Conservation (phyloP, 1,140 invertebrate species). For the Bombus waltoni region DNA sequence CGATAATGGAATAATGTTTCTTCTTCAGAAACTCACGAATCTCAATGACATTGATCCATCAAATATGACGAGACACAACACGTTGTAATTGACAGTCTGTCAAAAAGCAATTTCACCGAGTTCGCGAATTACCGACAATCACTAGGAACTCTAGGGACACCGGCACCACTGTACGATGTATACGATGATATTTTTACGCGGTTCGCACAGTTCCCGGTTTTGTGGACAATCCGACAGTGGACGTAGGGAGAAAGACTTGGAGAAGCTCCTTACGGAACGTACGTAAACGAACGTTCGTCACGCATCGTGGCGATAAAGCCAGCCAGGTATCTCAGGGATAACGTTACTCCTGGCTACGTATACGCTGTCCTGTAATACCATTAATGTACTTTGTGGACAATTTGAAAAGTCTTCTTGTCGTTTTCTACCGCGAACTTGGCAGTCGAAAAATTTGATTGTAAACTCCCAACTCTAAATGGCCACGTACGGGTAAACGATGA, state of each 20-base stretch:
- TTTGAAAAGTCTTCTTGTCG: no score
- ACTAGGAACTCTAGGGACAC: not conserved
- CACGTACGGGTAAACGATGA: no score
- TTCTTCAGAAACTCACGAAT: not conserved
- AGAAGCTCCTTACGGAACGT: constrained; percentile 58
- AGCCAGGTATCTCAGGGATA: constrained; percentile 78
- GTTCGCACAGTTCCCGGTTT: constrained; percentile 9
- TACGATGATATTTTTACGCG: constrained; percentile 10
- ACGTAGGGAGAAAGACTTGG: constrained; percentile 10
- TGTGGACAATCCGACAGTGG: not conserved
- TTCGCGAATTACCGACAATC: not conserved
- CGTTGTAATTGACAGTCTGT: not conserved
- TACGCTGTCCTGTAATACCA: constrained; percentile 61
- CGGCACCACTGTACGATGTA: not conserved
- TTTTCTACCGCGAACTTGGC: not conserved
- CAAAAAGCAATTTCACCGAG: not conserved
- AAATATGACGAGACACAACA: not conserved
- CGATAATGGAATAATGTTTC: not conserved
- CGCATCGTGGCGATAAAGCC: constrained; percentile 75
- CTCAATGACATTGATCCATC: no score
- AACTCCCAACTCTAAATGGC: no score
- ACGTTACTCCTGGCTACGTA: constrained; percentile 73
- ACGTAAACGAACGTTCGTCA: constrained; percentile 72
- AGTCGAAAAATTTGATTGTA: rapidly evolving
- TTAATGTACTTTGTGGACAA: constrained; percentile 38